Evolutionary conservation across 2,888 invertebrate genomes (phyloP).

Genomic region (Myopa testacea): DNA sequence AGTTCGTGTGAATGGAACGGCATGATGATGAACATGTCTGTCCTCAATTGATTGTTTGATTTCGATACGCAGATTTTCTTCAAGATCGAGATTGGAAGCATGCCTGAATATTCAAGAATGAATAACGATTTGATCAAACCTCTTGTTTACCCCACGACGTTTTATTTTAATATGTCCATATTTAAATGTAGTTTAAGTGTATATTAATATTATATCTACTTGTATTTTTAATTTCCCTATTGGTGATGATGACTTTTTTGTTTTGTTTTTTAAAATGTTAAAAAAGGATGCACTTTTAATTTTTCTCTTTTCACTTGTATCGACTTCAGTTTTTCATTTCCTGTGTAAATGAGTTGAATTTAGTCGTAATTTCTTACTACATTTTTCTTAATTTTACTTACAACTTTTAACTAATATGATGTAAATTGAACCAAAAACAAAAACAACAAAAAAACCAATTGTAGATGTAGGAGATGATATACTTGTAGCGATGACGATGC

Average conservation of each 20-base stretch:
- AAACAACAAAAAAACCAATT: conserved; percentile 50
- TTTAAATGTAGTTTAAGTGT: conserved; percentile 18
- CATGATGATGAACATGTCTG: too few relatives aligned
- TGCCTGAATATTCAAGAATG: too few relatives aligned
- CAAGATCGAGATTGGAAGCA: too few relatives aligned
- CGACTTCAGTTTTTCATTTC: conserved; percentile 30
- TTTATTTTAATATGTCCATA: conserved; percentile 22
- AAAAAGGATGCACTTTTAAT: conserved; percentile 27
- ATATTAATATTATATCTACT: conserved; percentile 1
- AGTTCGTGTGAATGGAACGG: too few relatives aligned
- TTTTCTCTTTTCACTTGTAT: conserved; percentile 34
- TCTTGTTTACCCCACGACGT: too few relatives aligned
- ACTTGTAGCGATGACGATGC: conserved; percentile 54
- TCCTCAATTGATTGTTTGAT: too few relatives aligned
- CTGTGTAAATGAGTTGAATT: conserved; percentile 19
- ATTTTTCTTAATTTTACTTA: conserved; percentile 25
- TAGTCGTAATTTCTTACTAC: conserved; percentile 12
- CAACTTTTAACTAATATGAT: conserved; percentile 26
- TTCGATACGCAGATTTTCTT: too few relatives aligned
- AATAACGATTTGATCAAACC: too few relatives aligned
- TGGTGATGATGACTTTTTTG: conserved; percentile 47
- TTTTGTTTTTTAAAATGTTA: conserved; percentile 37
- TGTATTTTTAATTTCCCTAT: conserved; percentile 40
- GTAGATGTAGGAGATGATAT: conserved; percentile 60
- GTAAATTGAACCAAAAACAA: conserved; percentile 31